Evolutionary conservation across 2,113 vertebrate genomes (phyloP).

Genomic region (Oryzias woworae): DNA sequence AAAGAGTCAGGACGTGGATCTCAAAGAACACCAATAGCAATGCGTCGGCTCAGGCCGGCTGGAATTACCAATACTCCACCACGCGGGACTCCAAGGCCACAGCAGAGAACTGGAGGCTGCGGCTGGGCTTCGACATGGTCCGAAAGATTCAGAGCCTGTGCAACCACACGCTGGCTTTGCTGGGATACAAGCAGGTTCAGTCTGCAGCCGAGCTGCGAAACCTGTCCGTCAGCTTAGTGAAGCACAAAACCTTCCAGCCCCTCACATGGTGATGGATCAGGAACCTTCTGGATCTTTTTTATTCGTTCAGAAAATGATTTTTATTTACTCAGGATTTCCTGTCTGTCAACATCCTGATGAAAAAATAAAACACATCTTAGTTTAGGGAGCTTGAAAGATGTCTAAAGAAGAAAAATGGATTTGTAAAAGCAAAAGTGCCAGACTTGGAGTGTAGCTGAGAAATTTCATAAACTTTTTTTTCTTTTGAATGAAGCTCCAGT

Average conservation of each 20-base stretch:
- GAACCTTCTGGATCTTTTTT: slow-evolving; percentile 3
- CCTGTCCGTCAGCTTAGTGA: slow-evolving; percentile 73
- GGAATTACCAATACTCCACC: slow-evolving; percentile 77
- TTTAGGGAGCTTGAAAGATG: slow-evolving; percentile 5
- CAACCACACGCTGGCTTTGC: slow-evolving; percentile 73
- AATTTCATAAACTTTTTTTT: too few species aligned
- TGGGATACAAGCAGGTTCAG: slow-evolving; percentile 77
- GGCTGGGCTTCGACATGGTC: slow-evolving; percentile 75
- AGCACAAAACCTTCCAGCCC: slow-evolving; percentile 63
- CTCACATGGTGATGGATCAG: slow-evolving; percentile 26
- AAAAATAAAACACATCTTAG: slow-evolving; percentile 37
- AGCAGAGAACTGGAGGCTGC: slow-evolving; percentile 78
- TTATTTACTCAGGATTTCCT: slow-evolving; percentile 11
- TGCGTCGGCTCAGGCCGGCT: slow-evolving; percentile 47
- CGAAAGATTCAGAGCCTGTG: slow-evolving; percentile 77
- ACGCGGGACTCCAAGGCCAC: slow-evolving; percentile 77
- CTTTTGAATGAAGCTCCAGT: too few species aligned
- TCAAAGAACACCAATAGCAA: slow-evolving; percentile 76
- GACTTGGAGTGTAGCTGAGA: too few species aligned
- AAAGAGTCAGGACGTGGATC: slow-evolving; percentile 76
- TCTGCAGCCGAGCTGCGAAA: slow-evolving; percentile 74
- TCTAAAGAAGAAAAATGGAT: slow-evolving; percentile 11
- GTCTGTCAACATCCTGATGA: slow-evolving; percentile 16
- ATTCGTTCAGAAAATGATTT: not conserved
- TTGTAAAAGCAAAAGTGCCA: slow-evolving; percentile 13